These are phyloP conservation scores for Lophius piscatorius DNA, from an alignment of 2,113 vertebrate genomes.

Conservation along the genomic window DNA sequence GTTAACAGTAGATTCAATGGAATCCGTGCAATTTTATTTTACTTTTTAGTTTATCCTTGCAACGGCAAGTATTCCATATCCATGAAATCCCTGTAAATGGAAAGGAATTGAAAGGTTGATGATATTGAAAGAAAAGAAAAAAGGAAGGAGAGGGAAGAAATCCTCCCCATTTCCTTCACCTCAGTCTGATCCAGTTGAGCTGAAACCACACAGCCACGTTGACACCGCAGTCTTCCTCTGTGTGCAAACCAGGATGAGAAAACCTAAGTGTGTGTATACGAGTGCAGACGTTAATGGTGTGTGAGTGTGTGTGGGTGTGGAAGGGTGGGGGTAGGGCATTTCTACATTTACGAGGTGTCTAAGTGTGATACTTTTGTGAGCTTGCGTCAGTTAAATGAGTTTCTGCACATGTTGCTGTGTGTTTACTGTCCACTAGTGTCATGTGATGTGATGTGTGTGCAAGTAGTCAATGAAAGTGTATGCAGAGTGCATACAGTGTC, in stretches of 20 bases:
- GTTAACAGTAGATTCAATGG: no score
- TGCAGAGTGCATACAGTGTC: no score
- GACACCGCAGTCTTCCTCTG: constrained; percentile 21
- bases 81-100: not conserved
- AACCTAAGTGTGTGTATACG: constrained; percentile 2
- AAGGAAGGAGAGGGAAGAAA: constrained; percentile 23
- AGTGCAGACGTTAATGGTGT: constrained; percentile 17
- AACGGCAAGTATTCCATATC: not conserved
- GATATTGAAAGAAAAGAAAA: constrained; percentile 13
- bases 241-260: constrained; percentile 11
- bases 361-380: not conserved
- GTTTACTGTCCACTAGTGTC: no score
- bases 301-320: constrained; percentile 10
- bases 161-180: constrained; percentile 35
- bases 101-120: not conserved
- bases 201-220: constrained; percentile 46
- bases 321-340: not conserved
- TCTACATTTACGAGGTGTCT: constrained; percentile 21
- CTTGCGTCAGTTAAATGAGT: no score
- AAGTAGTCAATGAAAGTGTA: no score
- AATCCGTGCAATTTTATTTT: not conserved
- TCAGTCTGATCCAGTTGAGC: constrained; percentile 40
- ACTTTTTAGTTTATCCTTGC: not conserved
- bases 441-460: no score
- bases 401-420: not conserved